Percentiles rank a stretch among this genome's conserved stretches.
phyloP scores from a whole-genome alignment of 2,888 invertebrate species.

The Habrosyne pyritoides region DNA sequence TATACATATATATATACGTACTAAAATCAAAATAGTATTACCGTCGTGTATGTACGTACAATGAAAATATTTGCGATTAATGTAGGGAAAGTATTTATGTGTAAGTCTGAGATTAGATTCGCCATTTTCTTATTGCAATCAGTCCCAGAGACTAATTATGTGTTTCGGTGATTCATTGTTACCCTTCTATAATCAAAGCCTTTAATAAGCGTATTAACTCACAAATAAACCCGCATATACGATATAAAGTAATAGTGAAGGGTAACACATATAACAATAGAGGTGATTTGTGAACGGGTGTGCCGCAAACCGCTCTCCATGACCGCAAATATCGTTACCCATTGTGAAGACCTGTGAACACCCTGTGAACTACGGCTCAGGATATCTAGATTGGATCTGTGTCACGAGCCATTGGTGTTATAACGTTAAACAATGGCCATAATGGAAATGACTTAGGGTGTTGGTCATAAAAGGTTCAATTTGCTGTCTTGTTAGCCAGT shows the following conservation, averaged over 20 bases:
- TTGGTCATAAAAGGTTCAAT: not conserved
- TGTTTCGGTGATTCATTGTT: too few species aligned
- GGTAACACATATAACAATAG: conserved; percentile 32
- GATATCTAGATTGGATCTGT: conserved; percentile 39
- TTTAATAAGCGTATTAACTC: not conserved
- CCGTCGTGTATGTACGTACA: too few species aligned
- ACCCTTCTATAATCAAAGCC: not conserved
- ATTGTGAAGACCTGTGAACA: conserved; percentile 27
- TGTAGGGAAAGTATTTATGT: too few species aligned
- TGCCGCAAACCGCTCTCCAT: conserved; percentile 22
- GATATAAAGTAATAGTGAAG: conserved; percentile 5
- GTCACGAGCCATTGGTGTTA: conserved; percentile 19
- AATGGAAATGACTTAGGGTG: conserved; percentile 18
- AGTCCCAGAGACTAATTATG: too few species aligned
- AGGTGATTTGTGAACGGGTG: conserved; percentile 37
- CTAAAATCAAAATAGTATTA: too few species aligned
- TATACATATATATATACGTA: too few species aligned
- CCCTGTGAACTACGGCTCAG: conserved; percentile 15
- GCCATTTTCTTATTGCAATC: too few species aligned
- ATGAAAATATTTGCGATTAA: too few species aligned
- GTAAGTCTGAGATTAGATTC: too few species aligned
- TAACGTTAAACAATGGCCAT: not conserved
- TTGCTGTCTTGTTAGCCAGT: not conserved
- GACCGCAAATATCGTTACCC: conserved; percentile 36
- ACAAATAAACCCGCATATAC: not conserved